Evolutionary conservation across 2,888 invertebrate species (phyloP).

Genomic region (Chesias legatella): DNA sequence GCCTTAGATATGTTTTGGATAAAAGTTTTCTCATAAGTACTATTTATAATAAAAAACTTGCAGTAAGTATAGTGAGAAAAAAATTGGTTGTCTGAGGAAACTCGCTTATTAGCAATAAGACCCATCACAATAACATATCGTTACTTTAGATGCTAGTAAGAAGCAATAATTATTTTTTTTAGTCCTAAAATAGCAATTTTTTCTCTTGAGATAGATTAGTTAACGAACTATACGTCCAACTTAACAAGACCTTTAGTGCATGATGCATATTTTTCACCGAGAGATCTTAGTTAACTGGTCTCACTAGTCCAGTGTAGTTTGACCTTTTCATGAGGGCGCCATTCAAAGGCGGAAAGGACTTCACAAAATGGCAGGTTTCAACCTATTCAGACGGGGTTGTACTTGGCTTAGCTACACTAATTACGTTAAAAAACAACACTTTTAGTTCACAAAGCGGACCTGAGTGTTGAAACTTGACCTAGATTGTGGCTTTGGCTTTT

Average conservation of each 20-base stretch:
- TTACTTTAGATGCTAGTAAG: neutral
- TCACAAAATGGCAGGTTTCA: conserved; percentile 30
- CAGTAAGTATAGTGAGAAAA: too few relatives aligned
- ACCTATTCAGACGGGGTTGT: conserved; percentile 41
- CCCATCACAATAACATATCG: too few relatives aligned
- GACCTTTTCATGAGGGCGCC: conserved; percentile 11
- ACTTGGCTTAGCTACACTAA: conserved; percentile 61
- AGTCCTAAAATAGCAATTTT: conserved; percentile 6
- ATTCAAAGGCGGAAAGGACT: conserved; percentile 14
- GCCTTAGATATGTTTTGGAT: too few relatives aligned
- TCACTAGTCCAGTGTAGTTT: conserved; percentile 9
- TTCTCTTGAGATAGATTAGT: conserved; percentile 21
- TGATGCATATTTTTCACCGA: conserved; percentile 8
- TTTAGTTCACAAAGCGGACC: conserved; percentile 45
- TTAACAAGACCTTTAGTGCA: conserved; percentile 11
- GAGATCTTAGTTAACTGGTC: conserved; percentile 21
- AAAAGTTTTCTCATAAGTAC: too few relatives aligned
- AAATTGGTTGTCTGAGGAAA: too few relatives aligned
- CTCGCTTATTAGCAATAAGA: too few relatives aligned
- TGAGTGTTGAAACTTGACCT: conserved; percentile 45
- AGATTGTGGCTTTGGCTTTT: conserved; percentile 30
- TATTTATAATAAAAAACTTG: too few relatives aligned
- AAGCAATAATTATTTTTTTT: neutral
- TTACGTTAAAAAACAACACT: conserved; percentile 69
- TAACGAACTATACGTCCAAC: conserved; percentile 19